Percentiles rank a stretch among this genome's conserved stretches.
Conservation (phyloP, 2,888 invertebrate genomes). For the Incurvaria masculella region DNA sequence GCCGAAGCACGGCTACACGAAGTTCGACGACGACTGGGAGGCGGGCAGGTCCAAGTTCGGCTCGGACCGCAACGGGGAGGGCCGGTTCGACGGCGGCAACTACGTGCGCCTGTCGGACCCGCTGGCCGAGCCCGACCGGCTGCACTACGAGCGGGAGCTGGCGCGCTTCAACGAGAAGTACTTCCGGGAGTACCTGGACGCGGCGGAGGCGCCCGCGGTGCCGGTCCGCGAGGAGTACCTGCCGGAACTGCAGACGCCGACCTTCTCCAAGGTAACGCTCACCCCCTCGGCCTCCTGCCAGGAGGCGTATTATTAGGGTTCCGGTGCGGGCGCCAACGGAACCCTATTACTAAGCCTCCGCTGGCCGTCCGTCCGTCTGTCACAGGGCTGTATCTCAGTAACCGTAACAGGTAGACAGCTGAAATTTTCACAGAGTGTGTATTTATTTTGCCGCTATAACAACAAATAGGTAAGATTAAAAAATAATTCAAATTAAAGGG, state of each 20-base stretch:
- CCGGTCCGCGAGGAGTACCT: conserved; percentile 42
- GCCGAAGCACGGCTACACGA: conserved; percentile 28
- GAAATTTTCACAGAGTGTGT: no score
- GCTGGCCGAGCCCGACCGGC: conserved; percentile 31
- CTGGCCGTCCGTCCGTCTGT: no score
- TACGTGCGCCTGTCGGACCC: conserved; percentile 43
- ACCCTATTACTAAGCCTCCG: no score
- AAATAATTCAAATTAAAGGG: no score
- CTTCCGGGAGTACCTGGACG: conserved; percentile 40
- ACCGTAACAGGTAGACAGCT: no score
- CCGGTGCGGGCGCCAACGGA: no score
- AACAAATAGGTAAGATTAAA: no score
- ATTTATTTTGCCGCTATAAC: no score
- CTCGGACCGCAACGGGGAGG: conserved; percentile 34
- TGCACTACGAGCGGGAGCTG: conserved; percentile 44
- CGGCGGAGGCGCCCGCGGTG: conserved; percentile 26
- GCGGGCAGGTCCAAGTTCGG: conserved; percentile 46
- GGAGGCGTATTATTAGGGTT: no score
- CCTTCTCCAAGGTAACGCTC: conserved; percentile 48
- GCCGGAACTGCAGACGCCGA: conserved; percentile 47
- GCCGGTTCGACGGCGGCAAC: conserved; percentile 32
- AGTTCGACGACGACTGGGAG: conserved; percentile 27
- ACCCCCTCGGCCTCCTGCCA: conserved; percentile 13
- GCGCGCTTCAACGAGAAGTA: conserved; percentile 47
- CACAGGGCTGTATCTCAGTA: no score